Conservation (phyloP, 2,113 vertebrate species). For the Microtus richardsoni region DNA sequence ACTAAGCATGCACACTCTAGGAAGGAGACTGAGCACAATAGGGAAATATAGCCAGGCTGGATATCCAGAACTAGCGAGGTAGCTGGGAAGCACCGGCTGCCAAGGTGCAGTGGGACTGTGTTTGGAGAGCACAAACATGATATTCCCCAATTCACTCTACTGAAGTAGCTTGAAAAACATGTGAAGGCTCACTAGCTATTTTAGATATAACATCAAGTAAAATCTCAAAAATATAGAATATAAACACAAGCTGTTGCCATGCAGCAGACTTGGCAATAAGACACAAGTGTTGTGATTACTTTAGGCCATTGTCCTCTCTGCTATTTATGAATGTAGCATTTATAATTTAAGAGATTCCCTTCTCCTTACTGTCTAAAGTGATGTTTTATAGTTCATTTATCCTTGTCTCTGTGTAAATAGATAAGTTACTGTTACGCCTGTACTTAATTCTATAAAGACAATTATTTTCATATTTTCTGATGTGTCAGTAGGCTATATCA, state of each 20-base stretch:
- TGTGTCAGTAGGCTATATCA: background rate
- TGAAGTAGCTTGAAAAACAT: background rate
- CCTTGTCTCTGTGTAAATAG: background rate
- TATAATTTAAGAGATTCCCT: background rate
- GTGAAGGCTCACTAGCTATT: background rate
- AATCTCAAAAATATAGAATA: background rate
- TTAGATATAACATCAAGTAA: background rate
- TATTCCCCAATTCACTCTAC: background rate
- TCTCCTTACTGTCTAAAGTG: background rate
- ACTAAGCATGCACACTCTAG: background rate
- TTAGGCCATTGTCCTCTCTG: background rate
- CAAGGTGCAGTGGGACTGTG: background rate
- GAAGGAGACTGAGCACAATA: background rate
- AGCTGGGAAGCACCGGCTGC: background rate
- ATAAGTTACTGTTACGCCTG: background rate
- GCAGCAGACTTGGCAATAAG: background rate
- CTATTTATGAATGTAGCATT: accelerated
- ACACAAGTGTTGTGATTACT: background rate
- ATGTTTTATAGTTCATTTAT: background rate
- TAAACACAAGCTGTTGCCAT: background rate
- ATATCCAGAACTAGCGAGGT: background rate
- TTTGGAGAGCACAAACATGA: background rate
- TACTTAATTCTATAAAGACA: background rate
- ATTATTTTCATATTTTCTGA: background rate
- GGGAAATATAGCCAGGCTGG: too few relatives aligned